Conservation (phyloP, 2,797 vertebrate genomes). For the Clarias platycephalus region DNA sequence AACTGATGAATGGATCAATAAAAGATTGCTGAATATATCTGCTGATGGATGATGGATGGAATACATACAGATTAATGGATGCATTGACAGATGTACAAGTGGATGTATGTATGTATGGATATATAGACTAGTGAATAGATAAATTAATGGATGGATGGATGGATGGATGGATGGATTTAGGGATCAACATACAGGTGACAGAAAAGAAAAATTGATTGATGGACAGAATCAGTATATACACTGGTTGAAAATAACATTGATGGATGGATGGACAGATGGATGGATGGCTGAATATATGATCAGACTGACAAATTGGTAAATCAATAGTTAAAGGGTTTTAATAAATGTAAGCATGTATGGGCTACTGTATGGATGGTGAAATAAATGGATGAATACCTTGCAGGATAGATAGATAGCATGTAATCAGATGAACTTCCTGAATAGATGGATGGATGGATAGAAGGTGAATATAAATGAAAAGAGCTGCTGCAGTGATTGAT, state of each 20-base stretch:
- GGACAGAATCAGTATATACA: neutral
- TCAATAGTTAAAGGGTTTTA: neutral
- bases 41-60: neutral
- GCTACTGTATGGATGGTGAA: neutral
- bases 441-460: constrained; percentile 4
- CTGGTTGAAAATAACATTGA: neutral
- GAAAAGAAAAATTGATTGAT: neutral
- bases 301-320: too few relatives aligned
- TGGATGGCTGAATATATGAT: neutral
- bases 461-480: neutral
- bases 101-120: neutral
- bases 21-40: neutral
- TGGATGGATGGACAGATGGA: neutral
- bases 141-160: neutral
- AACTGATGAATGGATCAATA: neutral
- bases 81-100: neutral
- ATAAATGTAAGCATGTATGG: neutral
- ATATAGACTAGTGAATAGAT: neutral
- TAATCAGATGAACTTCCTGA: neutral
- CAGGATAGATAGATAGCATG: neutral
- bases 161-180: neutral
- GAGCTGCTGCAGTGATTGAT: neutral
- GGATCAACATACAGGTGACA: neutral
- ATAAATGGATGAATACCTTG: neutral
- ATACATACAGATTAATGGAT: neutral